Base-by-base conservation (phyloP, 2,113 vertebrate species). In the Neomonachus schauinslandi region DNA sequence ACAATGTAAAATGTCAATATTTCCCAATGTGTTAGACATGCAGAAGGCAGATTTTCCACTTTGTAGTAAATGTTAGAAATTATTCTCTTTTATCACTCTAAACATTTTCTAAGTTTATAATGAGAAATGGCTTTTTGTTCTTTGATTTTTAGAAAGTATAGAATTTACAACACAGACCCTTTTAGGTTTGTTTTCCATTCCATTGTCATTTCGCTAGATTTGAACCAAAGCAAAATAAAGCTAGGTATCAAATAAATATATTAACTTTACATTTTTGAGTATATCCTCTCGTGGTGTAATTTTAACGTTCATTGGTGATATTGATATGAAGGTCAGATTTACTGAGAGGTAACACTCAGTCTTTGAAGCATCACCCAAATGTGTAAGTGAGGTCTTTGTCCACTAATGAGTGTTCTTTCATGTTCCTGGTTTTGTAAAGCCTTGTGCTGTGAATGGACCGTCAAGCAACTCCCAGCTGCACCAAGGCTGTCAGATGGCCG, bases 381-480 rank as follows among this genome's bases (percentile, higher is more conserved):
- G 84, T 36, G 53, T 79, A 51, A 92, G 76, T 63, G 84, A 88
- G 72, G 77, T 59, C 95, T 97, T 98, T 98, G 90, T 98, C n/a
- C 26, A 33, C 88, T 97, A 96, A 98, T 93, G 97, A 96, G 83
- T 1, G 0, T 88, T 72, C 96, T 97, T 96, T 98, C 81, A 69
- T 74, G 53, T 79, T 76, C 10, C 65, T 61, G 81, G 92, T 86
- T 82, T 96, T 94, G 84, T 57, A 77, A 95, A 97, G 94, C 42
- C 63, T 87, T 74, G 80, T 31, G 4, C 80, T 89, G 63, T 97
- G 96, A 97, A 98, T 91, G 93, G 88, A 85, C 91, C 1, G n/a
- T 97, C 97, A 97, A 89, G 97, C 97, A 98, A 79, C 84, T 89
- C 96, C 46, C 96, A 97, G 96, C 69, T 61, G 96, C 94, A 63